Base-by-base conservation (phyloP, 2,888 invertebrate genomes). In the Asteroscopus sphinx region DNA sequence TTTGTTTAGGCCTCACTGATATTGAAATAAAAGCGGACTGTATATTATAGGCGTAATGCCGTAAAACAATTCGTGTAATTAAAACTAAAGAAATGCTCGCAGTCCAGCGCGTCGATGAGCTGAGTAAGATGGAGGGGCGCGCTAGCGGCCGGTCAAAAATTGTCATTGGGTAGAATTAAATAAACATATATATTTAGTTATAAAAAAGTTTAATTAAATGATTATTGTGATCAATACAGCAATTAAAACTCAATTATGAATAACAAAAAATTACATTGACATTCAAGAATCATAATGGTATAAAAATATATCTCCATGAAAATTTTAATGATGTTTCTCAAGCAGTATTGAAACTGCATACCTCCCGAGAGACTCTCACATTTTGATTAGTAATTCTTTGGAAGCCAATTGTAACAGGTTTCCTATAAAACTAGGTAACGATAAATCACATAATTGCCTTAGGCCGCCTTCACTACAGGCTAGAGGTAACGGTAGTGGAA, bases 341-440 rank as follows among this genome's bases (percentile, higher is more conserved):
- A 33, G n/a, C 39, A 21, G 16, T 21, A 36, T n/a, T 2, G 3
- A 13, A 21, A 39, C 26, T 26, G 9, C 15, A 16, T n/a, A 28
- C 17, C 25, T 36, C 7, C 11, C 11, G 35, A 47, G 35, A 47
- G 39, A 60, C 44, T 66, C 36, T 16, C 16, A 36, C 12, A 16
- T 26, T 15, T 15, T 33, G 13, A 35, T 17, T 26, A 15, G 15
- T 3, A 7, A 15, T 12, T 7, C 6, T 26, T 28, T 33, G 7
- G 17, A 33, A 16, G 13, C 46, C 36, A 36, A 26, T n/a, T n/a
- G n/a, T 21, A 12, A 8, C 15, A 47, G 13, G 12, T 26, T 44
- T 47, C 5, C 16, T 40, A 49, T 33, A 46, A 44, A 63, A 39
- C 60, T 75, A 75, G 40, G 28, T 56, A 75, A 74, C 53, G 35